Conservation (phyloP, 2,113 vertebrate species). For the Menidia beryllina region DNA sequence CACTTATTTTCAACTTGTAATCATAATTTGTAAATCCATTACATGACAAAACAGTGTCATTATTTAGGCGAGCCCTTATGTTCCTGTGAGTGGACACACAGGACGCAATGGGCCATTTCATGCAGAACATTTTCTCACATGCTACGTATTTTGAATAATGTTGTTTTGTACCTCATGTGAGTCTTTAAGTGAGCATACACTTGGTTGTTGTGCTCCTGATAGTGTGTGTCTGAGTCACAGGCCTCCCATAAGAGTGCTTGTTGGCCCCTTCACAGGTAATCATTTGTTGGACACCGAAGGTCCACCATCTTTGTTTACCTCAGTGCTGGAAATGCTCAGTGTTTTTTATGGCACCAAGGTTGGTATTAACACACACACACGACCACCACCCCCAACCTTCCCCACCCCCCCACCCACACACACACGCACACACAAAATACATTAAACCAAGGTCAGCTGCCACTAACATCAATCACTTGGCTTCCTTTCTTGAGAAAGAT, state of each 20-base stretch:
- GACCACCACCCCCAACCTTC: too few species aligned
- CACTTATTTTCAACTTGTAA: neutral
- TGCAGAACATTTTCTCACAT: conserved; percentile 23
- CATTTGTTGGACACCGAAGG: conserved; percentile 36
- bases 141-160: conserved; percentile 36
- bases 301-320: neutral
- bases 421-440: conserved; percentile 5
- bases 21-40: neutral
- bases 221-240: conserved; percentile 61
- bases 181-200: neutral
- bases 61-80: neutral
- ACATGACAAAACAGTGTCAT: neutral
- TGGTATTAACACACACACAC: conserved; percentile 6
- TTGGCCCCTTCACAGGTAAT: conserved; percentile 83
- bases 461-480: conserved; percentile 37
- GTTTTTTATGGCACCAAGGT: conserved; percentile 83
- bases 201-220: conserved; percentile 1
- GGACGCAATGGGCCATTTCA: conserved; percentile 23
- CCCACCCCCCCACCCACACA: neutral
- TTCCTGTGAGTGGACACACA: neutral
- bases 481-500: conserved; percentile 9
- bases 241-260: conserved; percentile 63
- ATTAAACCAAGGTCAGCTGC: conserved; percentile 39
- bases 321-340: neutral
- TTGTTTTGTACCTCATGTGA: conserved; percentile 10